Conservation (phyloP, 2,113 vertebrate genomes). For the Danionella cerebrum region DNA sequence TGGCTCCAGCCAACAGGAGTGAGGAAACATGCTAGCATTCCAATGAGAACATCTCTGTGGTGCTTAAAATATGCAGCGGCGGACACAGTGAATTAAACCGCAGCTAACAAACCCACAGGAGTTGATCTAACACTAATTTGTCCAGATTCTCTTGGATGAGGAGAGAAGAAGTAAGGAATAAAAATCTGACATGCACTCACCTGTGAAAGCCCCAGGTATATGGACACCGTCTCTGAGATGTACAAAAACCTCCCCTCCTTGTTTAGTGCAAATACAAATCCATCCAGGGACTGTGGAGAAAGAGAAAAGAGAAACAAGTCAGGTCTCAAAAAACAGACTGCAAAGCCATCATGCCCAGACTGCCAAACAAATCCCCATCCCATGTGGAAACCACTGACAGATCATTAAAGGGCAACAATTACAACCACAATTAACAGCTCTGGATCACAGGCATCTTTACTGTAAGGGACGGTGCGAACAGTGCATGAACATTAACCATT, state of each 20-base stretch:
- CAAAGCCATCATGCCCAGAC: not conserved
- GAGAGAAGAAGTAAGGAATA: not conserved
- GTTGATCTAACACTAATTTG: constrained; percentile 58
- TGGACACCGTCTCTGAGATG: constrained; percentile 99
- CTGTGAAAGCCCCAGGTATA: constrained; percentile 98
- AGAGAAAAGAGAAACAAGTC: constrained; percentile 1
- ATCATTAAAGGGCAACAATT: constrained; percentile 10
- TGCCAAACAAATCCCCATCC: not conserved
- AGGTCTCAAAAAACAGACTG: not conserved
- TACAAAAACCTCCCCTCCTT: constrained; percentile 98
- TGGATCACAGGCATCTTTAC: not conserved
- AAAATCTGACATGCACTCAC: constrained; percentile 64
- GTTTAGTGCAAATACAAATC: constrained; percentile 99
- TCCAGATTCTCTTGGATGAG: constrained; percentile 46
- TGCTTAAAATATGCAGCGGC: constrained; percentile 51
- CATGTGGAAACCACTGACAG: constrained; percentile 9
- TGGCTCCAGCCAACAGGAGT: constrained; percentile 40
- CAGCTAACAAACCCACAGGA: constrained; percentile 48
- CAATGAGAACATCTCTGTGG: constrained; percentile 28
- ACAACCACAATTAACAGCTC: constrained; percentile 18
- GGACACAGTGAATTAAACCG: constrained; percentile 50
- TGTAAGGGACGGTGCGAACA: not conserved
- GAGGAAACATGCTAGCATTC: not conserved
- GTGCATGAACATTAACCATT: not conserved
- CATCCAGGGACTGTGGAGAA: constrained; percentile 86